Evolutionary conservation across 2,797 vertebrate genomes (phyloP), one percentile per base, ranked within the genome.

Genomic region (Enteromius unitaeniatus): DNA sequence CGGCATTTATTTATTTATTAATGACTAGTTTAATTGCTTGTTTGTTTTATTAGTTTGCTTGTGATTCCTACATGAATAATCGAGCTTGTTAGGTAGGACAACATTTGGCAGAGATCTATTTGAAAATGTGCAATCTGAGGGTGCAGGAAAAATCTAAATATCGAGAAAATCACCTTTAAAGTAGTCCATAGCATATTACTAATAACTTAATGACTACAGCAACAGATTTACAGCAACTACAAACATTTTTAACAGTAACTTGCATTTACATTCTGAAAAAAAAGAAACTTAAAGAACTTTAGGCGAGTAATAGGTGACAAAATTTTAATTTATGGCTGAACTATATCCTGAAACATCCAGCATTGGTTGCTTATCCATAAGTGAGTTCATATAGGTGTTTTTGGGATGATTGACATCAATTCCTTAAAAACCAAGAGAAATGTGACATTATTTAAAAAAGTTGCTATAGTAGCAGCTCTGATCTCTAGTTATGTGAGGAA

Each of bases 401-500:
- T 11, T 28, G 28, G 15, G 13, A 26, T 31, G 26, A 64, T 64
- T 15, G 60, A 15, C 2, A 14, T 31, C 3, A 7, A 64, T 64
- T 64, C 11, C 11, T 2, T 17, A 64, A 28, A 31, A 26, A 64
- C 1, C 26, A 31, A 64, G 60, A 26, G 14, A 64, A 26, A 47
- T 78, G 15, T 45, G 40, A 28, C 21, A 17, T 51, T 74, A 45
- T 70, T 45, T n/a, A 3, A 7, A 47, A 21, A n/a, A 7, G 19
- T 37, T 21, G 17, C 28, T 81, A 42, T 2, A 42, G 45, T 28
- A 81, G 26, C 9, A 51, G 5, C 31, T 19, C 23, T 60, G 34
- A 60, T 72, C 65, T 45, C 75, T 85, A 79, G 86, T 88, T 90
- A 89, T 87, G 83, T 87, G 53, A 58, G 34, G 72, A 76, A 83